phyloP scores from a whole-genome alignment of 2,797 vertebrate genomes.

The Neosilurus mollespiculum region DNA sequence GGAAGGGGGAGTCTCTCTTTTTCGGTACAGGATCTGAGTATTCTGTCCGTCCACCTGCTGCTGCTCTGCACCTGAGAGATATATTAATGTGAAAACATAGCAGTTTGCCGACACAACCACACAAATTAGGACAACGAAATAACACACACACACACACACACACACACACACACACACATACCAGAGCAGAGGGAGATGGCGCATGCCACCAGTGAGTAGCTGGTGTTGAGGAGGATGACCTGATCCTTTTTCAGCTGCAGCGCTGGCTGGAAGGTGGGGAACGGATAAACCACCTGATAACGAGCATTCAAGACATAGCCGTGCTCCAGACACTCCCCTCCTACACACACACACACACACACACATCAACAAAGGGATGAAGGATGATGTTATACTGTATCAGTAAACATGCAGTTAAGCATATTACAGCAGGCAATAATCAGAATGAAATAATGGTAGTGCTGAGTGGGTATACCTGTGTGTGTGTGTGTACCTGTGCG shows the following conservation, averaged over 20 bases:
- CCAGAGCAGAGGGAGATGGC: conserved; percentile 82
- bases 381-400: background rate
- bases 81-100: too few species aligned
- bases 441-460: background rate
- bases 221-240: conserved; percentile 91
- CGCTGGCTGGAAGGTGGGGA: conserved; percentile 93
- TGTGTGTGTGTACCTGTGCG: conserved; percentile 72
- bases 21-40: conserved; percentile 76
- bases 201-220: conserved; percentile 91
- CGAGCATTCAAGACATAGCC: conserved; percentile 89
- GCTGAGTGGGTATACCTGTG: background rate
- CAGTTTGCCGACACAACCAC: too few species aligned
- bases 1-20: conserved; percentile 55
- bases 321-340: conserved; percentile 83
- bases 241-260: conserved; percentile 95
- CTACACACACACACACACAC: conserved; percentile 41
- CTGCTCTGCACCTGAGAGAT: conserved; percentile 29
- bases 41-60: conserved; percentile 57
- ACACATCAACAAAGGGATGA: background rate
- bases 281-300: conserved; percentile 95
- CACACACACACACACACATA: background rate
- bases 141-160: background rate
- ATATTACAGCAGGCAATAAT: background rate
- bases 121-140: background rate
- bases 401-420: background rate